Base-by-base conservation (phyloP, 2,888 invertebrate species). In the Acanthococcus lagerstroemiae region DNA sequence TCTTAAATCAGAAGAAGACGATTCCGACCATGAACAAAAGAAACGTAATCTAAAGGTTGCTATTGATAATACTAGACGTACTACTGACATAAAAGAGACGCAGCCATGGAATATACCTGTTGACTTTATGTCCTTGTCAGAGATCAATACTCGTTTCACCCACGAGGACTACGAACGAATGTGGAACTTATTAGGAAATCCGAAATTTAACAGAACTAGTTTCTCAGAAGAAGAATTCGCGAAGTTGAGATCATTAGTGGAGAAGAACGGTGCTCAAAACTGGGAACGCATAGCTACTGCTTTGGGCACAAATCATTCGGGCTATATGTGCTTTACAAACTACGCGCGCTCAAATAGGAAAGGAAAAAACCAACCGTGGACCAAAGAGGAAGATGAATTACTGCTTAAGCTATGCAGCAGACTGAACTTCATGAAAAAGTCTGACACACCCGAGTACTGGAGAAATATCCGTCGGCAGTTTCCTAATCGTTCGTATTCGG, bases 131-230 rank as follows among this genome's bases (percentile, higher is more conserved):
- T 1, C 63, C 4, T 54, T 61, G 9, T 9, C 30, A 12, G 19
- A 21, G 3, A 7, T 17, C 9, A 26, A 50, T 7, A 27, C 12
- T 17, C 46, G 63, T 19, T 63, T 44, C 19, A 54, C 9, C 21
- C 19, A 24, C 24, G 63, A 63, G 17, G 63, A 63, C 25, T 63
- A 37, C 22, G 63, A 63, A 54, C 50, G 63, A 44, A 30, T 63
- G 7, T 63, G 63, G 63, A 27, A 52, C 7, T 50, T 63, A 6
- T 21, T 52, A n/a, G 63, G 52, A 1, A 86, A 48, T 50, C 56
- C 56, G 12, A 17, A 25, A 9, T 26, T 56, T 7, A n/a, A 48
- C 26, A 7, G 50, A 30, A 25, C n/a, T 3, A 37, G 48, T 4
- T 66, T 66, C 24, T 46, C 48, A 1, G 4, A 45, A 1, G 30